Percentiles rank a stretch among this genome's conserved stretches.
phyloP scores from a whole-genome alignment of 2,113 vertebrate genomes.

The Rana temporaria region DNA sequence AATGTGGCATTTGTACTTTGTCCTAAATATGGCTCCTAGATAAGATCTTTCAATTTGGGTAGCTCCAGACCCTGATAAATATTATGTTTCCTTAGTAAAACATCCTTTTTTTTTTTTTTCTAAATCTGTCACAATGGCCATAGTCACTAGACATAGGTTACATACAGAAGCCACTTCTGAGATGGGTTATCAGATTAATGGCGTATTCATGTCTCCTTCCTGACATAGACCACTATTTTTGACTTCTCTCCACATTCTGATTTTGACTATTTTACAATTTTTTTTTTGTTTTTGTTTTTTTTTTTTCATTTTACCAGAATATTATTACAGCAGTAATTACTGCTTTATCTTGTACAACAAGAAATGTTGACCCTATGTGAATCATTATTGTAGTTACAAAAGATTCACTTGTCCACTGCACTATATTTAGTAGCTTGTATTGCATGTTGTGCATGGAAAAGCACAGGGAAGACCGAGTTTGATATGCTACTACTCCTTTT shows the following conservation, averaged over 20 bases:
- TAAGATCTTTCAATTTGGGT: background rate
- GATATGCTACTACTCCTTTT: no score
- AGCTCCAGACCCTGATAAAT: background rate
- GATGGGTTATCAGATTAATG: background rate
- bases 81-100: background rate
- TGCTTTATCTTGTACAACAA: no score
- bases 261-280: background rate
- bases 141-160: background rate
- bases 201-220: constrained; percentile 2
- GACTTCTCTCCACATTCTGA: background rate
- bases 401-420: no score
- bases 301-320: no score
- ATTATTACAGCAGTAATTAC: no score
- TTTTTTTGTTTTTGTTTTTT: no score
- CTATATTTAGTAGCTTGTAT: no score
- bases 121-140: background rate
- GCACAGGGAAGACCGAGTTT: no score
- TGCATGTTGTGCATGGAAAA: no score
- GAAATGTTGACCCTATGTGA: no score
- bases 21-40: background rate
- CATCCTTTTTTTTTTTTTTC: constrained; percentile 13
- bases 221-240: background rate
- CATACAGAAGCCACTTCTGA: background rate
- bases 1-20: background rate
- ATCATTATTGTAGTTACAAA: no score